phyloP scores from a whole-genome alignment of 2,888 invertebrate genomes.

The Schizaphis graminum region DNA sequence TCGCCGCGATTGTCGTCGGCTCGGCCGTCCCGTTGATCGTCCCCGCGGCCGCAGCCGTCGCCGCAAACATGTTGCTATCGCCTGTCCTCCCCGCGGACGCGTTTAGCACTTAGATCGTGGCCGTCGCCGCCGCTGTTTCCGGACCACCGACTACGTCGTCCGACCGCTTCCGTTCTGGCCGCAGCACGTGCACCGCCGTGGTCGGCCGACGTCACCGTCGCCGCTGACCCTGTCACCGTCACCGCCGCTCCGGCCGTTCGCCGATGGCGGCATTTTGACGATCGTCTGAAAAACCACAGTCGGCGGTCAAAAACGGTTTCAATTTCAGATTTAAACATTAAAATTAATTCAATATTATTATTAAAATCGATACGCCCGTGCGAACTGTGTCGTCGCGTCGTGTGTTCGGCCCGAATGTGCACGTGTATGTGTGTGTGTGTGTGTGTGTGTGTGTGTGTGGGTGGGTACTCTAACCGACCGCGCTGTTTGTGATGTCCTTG shows the following conservation, averaged over 20 bases:
- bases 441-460: background rate
- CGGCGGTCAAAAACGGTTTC: background rate
- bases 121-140: background rate
- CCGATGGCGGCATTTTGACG: background rate
- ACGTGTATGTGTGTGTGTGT: background rate
- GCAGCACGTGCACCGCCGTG: background rate
- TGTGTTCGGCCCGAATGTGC: background rate
- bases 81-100: background rate
- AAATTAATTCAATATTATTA: background rate
- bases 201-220: background rate
- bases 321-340: background rate
- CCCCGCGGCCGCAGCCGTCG: background rate
- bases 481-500: background rate
- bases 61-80: background rate
- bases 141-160: background rate
- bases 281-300: background rate
- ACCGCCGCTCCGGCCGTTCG: background rate
- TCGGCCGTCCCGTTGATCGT: background rate
- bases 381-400: background rate
- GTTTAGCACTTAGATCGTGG: background rate
- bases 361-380: background rate
- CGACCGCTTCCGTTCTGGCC: background rate
- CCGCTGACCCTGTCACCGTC: too few species aligned
- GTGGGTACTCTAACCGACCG: background rate
- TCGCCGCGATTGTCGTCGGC: background rate